These are phyloP conservation scores for Myripristis jacobus DNA, from an alignment of 2,797 vertebrate genomes.

Conservation along the genomic window DNA sequence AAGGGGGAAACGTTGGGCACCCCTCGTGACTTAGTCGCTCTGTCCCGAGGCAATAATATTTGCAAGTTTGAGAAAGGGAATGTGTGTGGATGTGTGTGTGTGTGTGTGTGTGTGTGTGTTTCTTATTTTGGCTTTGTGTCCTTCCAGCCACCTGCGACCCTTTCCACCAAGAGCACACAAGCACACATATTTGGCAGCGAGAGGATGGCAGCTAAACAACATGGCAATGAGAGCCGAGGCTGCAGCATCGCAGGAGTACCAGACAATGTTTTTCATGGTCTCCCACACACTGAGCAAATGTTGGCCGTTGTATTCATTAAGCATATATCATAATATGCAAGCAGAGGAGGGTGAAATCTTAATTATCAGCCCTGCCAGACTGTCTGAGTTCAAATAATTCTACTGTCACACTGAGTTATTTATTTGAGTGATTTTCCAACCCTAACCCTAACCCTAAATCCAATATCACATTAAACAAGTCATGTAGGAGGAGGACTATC, in stretches of 20 bases:
- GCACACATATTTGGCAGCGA: not conserved
- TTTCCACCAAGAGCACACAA: not conserved
- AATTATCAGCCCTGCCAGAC: too few species aligned
- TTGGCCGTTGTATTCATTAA: too few species aligned
- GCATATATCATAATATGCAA: too few species aligned
- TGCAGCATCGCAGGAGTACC: not conserved
- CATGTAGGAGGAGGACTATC: too few species aligned
- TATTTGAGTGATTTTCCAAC: too few species aligned
- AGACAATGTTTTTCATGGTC: not conserved
- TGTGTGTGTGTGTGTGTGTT: too few species aligned
- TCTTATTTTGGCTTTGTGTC: conserved; percentile 18
- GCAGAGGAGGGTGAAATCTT: too few species aligned
- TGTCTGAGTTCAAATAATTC: too few species aligned
- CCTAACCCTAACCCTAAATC: too few species aligned
- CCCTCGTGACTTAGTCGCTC: conserved; percentile 23
- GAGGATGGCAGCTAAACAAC: not conserved
- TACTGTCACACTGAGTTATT: too few species aligned
- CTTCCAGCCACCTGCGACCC: not conserved
- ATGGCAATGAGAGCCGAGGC: not conserved
- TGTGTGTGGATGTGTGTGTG: not conserved
- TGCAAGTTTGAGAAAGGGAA: not conserved
- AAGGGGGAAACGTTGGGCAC: conserved; percentile 10
- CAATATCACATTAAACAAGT: too few species aligned
- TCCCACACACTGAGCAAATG: not conserved
- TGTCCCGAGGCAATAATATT: not conserved